Evolutionary conservation across 2,113 vertebrate species (phyloP), one percentile per base, ranked within the genome.

Genomic region (Gyps fulvus): DNA sequence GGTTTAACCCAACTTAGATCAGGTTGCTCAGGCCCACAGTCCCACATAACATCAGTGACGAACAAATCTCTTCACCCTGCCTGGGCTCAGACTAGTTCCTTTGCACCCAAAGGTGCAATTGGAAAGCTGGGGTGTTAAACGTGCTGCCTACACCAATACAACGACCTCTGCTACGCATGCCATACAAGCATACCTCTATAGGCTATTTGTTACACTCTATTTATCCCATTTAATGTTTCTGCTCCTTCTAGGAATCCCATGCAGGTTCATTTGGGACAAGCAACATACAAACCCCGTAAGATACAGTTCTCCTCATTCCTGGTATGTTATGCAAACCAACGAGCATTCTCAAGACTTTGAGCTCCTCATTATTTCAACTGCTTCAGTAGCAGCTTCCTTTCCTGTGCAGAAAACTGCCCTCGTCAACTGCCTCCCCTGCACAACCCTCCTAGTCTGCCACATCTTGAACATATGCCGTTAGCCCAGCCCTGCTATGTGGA

Each of bases 311-410:
- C 21, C 54, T 59, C 12, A 0, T 15, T 57, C 23, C 62, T 10
- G 7, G 12, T 19, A 20, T 0, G 11, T 42, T 10, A 32, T 1
- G 7, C 43, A 87, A 85, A 72, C 16, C 0, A 0, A 9, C 1
- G 0, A 47, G 22, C 13, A 29, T 54, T 54, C 59, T 52, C 50
- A 65, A 43, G 45, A 32, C 25, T 20, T 89, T 17, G 26, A 47
- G 55, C 34, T 71, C n/a, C 50, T 82, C 49, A 10, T n/a, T 36
- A 54, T 43, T 77, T 16, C 7, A 63, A 83, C 45, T 77, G 54
- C 72, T 82, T n/a, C 55, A n/a, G 38, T 0, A 74, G 40, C 59
- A 73, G 76, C 26, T 72, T 66, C 36, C 18, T 43, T 18, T 50
- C 49, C 77, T 32, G 36, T 32, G 22, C 84, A 84, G 36, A 36